Evolutionary conservation across 2,113 vertebrate species (phyloP).

Genomic region (Ariopsis seemanni): DNA sequence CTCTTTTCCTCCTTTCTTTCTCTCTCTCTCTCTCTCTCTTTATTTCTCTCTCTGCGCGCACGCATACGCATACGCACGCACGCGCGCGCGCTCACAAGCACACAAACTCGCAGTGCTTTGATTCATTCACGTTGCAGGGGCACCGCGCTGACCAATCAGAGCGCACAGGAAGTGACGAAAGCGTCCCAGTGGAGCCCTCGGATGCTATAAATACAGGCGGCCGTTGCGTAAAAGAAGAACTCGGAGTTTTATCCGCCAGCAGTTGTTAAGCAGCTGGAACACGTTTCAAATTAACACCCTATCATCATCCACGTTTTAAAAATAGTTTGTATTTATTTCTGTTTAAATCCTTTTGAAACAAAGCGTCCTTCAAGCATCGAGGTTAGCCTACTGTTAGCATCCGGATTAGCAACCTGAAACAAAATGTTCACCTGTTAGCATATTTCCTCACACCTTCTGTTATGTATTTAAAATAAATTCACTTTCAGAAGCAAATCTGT

Average conservation of each 20-base stretch:
- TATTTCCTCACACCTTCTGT: background rate
- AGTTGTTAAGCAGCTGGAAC: background rate
- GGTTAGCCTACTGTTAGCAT: background rate
- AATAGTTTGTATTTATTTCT: background rate
- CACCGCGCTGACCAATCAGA: slow-evolving; percentile 73
- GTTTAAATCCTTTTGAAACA: background rate
- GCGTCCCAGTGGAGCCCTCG: slow-evolving; percentile 22
- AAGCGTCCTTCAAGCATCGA: background rate
- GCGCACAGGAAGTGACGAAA: slow-evolving; percentile 61
- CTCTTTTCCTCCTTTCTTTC: background rate
- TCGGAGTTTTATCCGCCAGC: background rate
- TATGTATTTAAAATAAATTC: background rate
- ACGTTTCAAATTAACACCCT: background rate
- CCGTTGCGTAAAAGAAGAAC: background rate
- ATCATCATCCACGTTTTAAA: background rate
- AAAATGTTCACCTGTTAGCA: background rate
- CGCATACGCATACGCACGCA: slow-evolving; percentile 74
- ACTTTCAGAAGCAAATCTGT: background rate
- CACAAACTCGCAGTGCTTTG: slow-evolving; percentile 66
- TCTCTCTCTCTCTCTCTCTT: background rate
- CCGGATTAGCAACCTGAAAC: background rate
- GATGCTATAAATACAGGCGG: slow-evolving; percentile 64
- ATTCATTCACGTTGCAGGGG: slow-evolving; percentile 95
- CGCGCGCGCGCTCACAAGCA: slow-evolving; percentile 64
- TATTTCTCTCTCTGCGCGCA: slow-evolving; percentile 79